A percentile compares a stretch with the other conserved stretches of the same genome.
Conservation (phyloP, 1,140 invertebrate species). For the Prorops nasuta region DNA sequence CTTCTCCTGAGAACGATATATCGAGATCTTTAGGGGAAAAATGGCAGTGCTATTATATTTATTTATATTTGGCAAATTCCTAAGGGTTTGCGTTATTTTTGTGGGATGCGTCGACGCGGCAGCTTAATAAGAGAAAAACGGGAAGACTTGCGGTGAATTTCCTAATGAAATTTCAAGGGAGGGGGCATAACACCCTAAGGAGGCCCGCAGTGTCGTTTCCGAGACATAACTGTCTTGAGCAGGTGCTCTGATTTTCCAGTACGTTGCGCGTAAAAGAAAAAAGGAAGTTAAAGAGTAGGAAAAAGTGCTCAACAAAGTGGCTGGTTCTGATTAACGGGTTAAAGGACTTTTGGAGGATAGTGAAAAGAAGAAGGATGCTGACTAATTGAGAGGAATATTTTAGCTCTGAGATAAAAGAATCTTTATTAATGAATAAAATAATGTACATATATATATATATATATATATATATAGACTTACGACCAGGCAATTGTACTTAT, state of each 20-base stretch:
- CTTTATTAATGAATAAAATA: no score
- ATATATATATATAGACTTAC: no score
- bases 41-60: no score
- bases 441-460: no score
- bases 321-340: background rate
- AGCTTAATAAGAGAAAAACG: no score
- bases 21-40: no score
- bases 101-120: no score
- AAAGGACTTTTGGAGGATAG: background rate
- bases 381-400: background rate
- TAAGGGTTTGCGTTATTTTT: no score
- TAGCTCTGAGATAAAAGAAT: background rate
- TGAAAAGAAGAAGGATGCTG: background rate
- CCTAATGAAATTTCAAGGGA: conserved; percentile 6
- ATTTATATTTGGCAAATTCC: no score
- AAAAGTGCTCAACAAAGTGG: conserved; percentile 21
- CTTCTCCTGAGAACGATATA: no score
- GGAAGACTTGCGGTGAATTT: background rate
- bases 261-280: conserved; percentile 22
- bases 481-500: no score
- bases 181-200: background rate
- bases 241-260: conserved; percentile 38
- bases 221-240: conserved; percentile 29
- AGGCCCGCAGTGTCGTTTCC: conserved; percentile 18
- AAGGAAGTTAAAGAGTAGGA: conserved; percentile 14